Evolutionary conservation across 1,140 invertebrate genomes (phyloP).

Genomic region (Coboldia fuscipes): DNA sequence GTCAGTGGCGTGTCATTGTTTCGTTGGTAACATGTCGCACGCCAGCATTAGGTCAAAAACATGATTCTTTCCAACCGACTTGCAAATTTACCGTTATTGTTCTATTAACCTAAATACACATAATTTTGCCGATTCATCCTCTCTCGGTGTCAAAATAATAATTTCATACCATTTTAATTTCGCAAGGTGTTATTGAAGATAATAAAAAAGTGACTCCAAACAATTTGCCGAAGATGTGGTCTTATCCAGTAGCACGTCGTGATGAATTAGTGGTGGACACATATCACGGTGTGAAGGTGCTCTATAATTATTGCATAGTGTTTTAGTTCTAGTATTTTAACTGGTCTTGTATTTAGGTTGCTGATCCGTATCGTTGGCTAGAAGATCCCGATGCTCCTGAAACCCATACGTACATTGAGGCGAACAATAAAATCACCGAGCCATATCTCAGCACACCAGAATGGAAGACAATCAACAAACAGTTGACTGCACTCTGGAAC

Average conservation of each 20-base stretch:
- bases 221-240: too few relatives aligned
- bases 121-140: too few relatives aligned
- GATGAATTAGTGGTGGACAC: conserved; percentile 60
- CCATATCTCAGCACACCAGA: conserved; percentile 63
- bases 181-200: too few relatives aligned
- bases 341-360: conserved; percentile 33
- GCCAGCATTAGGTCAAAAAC: too few relatives aligned
- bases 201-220: too few relatives aligned
- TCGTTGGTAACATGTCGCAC: too few relatives aligned
- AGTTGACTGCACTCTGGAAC: conserved; percentile 82
- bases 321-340: not conserved
- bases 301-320: not conserved
- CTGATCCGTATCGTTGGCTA: conserved; percentile 89
- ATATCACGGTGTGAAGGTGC: conserved; percentile 66
- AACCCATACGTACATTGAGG: conserved; percentile 79
- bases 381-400: conserved; percentile 88
- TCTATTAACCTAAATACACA: too few relatives aligned
- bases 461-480: conserved; percentile 46
- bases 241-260: conserved; percentile 58
- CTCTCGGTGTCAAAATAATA: too few relatives aligned
- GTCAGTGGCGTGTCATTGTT: too few relatives aligned
- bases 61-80: too few relatives aligned
- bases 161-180: too few relatives aligned
- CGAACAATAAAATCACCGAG: conserved; percentile 72
- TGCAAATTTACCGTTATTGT: too few relatives aligned